Base-by-base conservation (phyloP, 1,140 invertebrate genomes). In the Brachionus manjavacas region DNA sequence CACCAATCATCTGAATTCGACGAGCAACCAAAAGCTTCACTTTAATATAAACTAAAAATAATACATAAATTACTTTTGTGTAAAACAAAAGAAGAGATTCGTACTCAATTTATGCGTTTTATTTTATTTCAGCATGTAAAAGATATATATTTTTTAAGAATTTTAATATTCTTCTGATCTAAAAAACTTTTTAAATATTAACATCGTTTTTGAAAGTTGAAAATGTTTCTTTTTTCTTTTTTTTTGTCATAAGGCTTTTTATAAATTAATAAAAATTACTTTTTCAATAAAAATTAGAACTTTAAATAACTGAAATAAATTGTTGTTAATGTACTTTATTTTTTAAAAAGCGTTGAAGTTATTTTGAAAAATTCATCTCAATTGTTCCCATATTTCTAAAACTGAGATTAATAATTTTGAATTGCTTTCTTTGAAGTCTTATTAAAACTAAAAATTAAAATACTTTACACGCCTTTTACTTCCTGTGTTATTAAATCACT, bases 21-120 rank as follows among this genome's bases (percentile, higher is more conserved):
- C 14, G 12, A 23, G 11, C 55, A 68, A 31, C 43, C 49, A 81
- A 23, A 60, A 46, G 60, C 35, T 68, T 43, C 79, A 81, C 16
- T 81, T 81, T 43, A 81, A 81, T 20, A 64, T 81, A 12, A 60
- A 81, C 46, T 81, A 68, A 80, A 23, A 31, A 28, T 0, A 14
- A 31, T 14, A 64, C 9, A n/a, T 16, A 14, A 68, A 11, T 9
- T 39, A n/a, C 7, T 4, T 72, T 25, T 41, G 66, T n/a, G 31
- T 9, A 39, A 16, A 68, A 68, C 52, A 20, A 60, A 60, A 1
- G 1, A 52, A 52, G 16, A 52, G 46, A 52, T 52, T 52, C 16
- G 46, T 52, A 52, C 52, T 60, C 52, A 72, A 72, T 72, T 14
- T 16, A 39, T 72, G 16, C 68, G 31, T 72, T 72, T 72, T 72